Percentiles rank a stretch among this genome's conserved stretches.
phyloP scores from a whole-genome alignment of 2,888 invertebrate species.

The Tridacna crocea region DNA sequence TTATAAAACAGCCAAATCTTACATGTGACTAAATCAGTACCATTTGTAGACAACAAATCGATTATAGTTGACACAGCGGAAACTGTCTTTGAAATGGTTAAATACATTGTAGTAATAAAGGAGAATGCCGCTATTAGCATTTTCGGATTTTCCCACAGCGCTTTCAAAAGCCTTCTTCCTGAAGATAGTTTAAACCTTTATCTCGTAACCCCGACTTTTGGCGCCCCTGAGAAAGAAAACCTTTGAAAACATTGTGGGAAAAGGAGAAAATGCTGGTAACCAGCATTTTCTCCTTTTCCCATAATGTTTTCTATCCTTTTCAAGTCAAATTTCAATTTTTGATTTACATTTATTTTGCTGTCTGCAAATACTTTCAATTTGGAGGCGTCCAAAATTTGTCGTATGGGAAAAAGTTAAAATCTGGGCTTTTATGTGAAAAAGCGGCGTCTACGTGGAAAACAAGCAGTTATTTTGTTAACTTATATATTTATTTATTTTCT shows the following conservation, averaged over 20 bases:
- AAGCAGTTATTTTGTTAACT: no score
- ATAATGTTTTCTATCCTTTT: no score
- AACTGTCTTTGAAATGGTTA: background rate
- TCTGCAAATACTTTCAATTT: no score
- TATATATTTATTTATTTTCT: no score
- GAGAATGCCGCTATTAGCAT: background rate
- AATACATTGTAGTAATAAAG: background rate
- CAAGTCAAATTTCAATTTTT: no score
- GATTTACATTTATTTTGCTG: no score
- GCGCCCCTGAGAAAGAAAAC: no score
- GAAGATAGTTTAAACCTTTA: background rate
- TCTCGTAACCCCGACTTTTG: no score
- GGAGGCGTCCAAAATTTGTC: no score
- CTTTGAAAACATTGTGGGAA: slow-evolving; percentile 5
- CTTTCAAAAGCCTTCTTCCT: background rate
- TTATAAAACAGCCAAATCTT: background rate
- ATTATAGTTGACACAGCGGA: background rate
- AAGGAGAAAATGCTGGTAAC: slow-evolving; percentile 1
- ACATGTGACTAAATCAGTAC: background rate
- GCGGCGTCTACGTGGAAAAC: no score
- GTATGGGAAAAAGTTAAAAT: no score
- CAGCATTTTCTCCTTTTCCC: slow-evolving; percentile 1
- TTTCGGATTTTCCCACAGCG: background rate
- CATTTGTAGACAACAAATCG: background rate
- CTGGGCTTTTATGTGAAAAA: no score